Evolutionary conservation across 2,113 vertebrate genomes (phyloP), one percentile per base, ranked within the genome.

Genomic region (Mohoua ochrocephala): DNA sequence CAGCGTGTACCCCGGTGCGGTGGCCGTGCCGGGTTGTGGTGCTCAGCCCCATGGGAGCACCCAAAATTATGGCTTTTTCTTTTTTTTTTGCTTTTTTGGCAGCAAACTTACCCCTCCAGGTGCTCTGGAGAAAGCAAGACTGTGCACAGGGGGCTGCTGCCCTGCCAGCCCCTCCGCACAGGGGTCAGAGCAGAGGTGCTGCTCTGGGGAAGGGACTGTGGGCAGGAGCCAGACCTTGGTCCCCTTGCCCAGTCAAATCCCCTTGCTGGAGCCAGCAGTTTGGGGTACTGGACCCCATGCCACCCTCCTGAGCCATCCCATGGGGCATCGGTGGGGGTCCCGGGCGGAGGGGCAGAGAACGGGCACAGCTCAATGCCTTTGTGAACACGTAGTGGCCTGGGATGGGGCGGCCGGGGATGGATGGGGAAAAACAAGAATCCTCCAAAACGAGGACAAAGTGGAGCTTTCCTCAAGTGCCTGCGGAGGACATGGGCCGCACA

Each of bases 371-470:
- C 95, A 91, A 89, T 93, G 94, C 87, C 65, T 91, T 91, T 87
- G 87, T 92, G 88, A 90, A 87, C 6, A 9, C 8, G 1, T 37
- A 57, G 80, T 20, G 77, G 92, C 94, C 79, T 90, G 91, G 92
- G 86, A 73, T 6, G 13, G 69, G 69, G 87, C 0, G 2, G 75
- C 80, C 0, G 0, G 84, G 89, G 50, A 69, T 0, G 6, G 83
- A 27, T 1, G 7, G 53, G 87, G 71, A 7, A 77, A 87, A 93
- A 70, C 61, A 64, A 69, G 90, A 81, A 96, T 97, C 97, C 97
- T 97, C 97, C 97, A 96, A 96, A 96, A 97, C 0, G 96, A 97
- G 95, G 97, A 96, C 31, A 96, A 94, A 96, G 84, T 87, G 84
- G 74, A 94, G 89, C 94, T 96, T 96, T 95, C 92, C 81, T 95